Evolutionary conservation across 2,888 invertebrate species (phyloP).

Genomic region (Eudemis profundana): DNA sequence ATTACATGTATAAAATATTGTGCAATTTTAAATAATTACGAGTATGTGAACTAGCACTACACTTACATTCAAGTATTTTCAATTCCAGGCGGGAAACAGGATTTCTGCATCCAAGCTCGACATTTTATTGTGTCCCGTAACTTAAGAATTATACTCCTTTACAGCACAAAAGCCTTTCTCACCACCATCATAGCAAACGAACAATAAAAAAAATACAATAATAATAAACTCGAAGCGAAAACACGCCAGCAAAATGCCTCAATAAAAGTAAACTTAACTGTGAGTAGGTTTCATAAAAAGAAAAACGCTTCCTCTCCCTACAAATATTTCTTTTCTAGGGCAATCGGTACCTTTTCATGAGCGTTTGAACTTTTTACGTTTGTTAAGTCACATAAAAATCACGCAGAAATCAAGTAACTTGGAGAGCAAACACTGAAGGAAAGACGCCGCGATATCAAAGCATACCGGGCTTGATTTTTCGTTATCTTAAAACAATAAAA

Average conservation of each 20-base stretch:
- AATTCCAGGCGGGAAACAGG: background rate
- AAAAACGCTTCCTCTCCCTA: constrained; percentile 58
- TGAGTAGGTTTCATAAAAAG: constrained; percentile 62
- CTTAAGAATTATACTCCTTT: constrained; percentile 10
- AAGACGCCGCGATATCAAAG: no score
- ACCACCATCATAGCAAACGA: constrained; percentile 3
- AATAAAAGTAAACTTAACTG: constrained; percentile 59
- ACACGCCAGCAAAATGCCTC: constrained; percentile 54
- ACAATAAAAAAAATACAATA: constrained; percentile 41
- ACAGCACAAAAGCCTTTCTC: constrained; percentile 1
- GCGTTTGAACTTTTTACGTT: constrained; percentile 52
- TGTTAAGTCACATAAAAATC: constrained; percentile 34
- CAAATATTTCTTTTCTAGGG: constrained; percentile 60
- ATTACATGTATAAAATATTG: no score
- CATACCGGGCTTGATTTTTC: no score
- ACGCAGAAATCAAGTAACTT: constrained; percentile 2
- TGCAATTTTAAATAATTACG: no score
- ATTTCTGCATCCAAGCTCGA: background rate
- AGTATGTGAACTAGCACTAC: background rate
- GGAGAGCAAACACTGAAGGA: no score
- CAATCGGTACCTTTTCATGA: constrained; percentile 54
- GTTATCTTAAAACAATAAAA: no score
- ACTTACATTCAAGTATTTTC: background rate
- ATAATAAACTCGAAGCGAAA: constrained; percentile 48
- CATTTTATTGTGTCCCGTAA: background rate